Evolutionary conservation across 2,888 invertebrate species (phyloP), one percentile per base, ranked within the genome.

Genomic region (Nemapogon koenigi): DNA sequence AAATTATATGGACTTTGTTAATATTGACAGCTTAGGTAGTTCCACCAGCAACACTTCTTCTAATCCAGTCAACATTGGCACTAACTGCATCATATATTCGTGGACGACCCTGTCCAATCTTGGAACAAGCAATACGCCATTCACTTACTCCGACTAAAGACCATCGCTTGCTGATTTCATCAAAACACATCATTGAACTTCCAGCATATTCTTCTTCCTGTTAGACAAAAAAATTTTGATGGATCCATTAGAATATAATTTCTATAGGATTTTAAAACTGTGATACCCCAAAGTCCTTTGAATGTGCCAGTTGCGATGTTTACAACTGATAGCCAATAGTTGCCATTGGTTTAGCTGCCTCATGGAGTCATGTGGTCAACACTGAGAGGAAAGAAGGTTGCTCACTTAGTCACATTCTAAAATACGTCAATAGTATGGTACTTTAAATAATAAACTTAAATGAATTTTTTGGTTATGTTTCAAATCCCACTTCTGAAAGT

Each of bases 191-290:
- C 81, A 94, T 87, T 3, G 93, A 90, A 64, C 90, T 91, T 11
- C 94, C 94, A 4, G 93, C 91, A 50, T 89, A 88, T 69, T 93
- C 92, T 71, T 92, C 92, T 66, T 91, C 91, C 91, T 92, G 60
- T 39, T 57, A 52, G 40, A 41, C 35, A 37, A 43, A 15, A 47
- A 38, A 14, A 16, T 2, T 16, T 4, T 28, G 11, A 11, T 15
- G 15, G 13, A 3, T 28, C 15, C 15, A 11, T 3, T 26, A 13
- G 26, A n/a, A n/a, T n/a, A n/a, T n/a, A n/a, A n/a, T n/a, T n/a
- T n/a, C n/a, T n/a, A n/a, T n/a, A n/a, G n/a, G n/a, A n/a, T n/a
- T n/a, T n/a, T n/a, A n/a, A n/a, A n/a, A n/a, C n/a, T n/a, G n/a
- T n/a, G n/a, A n/a, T n/a, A n/a, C n/a, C n/a, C n/a, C n/a, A n/a